Evolutionary conservation across 2,113 vertebrate species (phyloP), one percentile per base, ranked within the genome.

Genomic region (Actenoides hombroni): DNA sequence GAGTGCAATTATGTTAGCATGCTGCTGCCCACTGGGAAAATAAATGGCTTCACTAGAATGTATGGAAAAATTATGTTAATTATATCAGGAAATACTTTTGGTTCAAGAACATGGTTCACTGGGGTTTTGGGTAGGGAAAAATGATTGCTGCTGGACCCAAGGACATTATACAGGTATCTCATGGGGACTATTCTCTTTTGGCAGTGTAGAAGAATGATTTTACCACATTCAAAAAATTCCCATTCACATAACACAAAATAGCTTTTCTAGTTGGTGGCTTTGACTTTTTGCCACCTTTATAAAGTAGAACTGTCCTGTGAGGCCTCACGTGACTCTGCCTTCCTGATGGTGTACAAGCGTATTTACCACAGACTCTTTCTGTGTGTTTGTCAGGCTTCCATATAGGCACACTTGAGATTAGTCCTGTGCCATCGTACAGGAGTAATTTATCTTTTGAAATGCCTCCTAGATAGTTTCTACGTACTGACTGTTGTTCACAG

Each of bases 281-380:
- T 61, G 80, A 35, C 16, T 48, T 74, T 90, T 91, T 79, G 39
- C 40, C 8, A 21, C n/a, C 23, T 60, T 11, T 73, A 9, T 63
- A 56, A 53, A 74, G 14, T 48, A 31, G 16, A 75, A 44, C 39
- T 70, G 40, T 1, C 0, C 13, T 57, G 31, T 33, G 33, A 44
- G 40, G 21, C 29, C 39, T 63, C 13, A 10, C 3, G 46, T 78
- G 28, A 28, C n/a, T 17, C 56, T 33, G 19, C 40, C 7, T 81
- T 61, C 5, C 13, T 46, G 21, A 11, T 54, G 49, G 37, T 0
- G 0, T 21, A 10, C 0, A 2, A 67, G 14, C 12, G 3, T 42
- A 42, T 13, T 83, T 48, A 33, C 33, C 65, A 33, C 29, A 26
- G 48, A 7, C 26, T 49, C 19, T n/a, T 64, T 48, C 46, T 49